These are phyloP conservation scores for Myotis yumanensis DNA, from an alignment of 2,113 vertebrate species.

Conservation along the genomic window DNA sequence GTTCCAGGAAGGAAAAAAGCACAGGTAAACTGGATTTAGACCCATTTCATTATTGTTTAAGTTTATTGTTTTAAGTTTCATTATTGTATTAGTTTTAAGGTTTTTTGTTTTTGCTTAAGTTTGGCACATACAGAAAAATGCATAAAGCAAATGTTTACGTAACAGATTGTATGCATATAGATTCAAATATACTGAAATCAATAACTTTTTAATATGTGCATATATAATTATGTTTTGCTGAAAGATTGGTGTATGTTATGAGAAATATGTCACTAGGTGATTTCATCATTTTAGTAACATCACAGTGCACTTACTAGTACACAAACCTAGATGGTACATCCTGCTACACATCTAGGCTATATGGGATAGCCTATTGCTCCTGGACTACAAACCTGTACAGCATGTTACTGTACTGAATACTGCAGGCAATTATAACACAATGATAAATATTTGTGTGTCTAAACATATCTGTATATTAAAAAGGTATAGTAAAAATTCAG, in stretches of 20 bases:
- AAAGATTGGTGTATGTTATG: not conserved
- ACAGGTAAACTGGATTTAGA: conserved; percentile 68
- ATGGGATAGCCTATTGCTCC: not conserved
- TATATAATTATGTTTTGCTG: not conserved
- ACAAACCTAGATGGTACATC: not conserved
- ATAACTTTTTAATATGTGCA: not conserved
- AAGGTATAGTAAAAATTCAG: not conserved
- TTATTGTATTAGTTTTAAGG: not conserved
- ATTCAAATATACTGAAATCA: conserved; percentile 6
- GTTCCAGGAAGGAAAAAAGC: conserved; percentile 80
- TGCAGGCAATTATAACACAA: not conserved
- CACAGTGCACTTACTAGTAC: not conserved
- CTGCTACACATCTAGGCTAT: not conserved
- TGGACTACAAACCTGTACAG: not conserved
- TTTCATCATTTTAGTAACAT: not conserved
- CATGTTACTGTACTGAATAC: not conserved
- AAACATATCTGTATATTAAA: not conserved
- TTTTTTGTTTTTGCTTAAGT: not conserved
- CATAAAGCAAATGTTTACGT: not conserved
- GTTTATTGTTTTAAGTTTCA: not conserved
- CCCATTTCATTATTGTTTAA: not conserved
- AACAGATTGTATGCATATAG: not conserved
- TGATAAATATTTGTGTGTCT: not conserved
- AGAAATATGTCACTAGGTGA: not conserved
- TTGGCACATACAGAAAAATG: not conserved